Percentiles rank a stretch among this genome's conserved stretches.
phyloP scores from a whole-genome alignment of 1,140 invertebrate species.

The Drosophila simulans region DNA sequence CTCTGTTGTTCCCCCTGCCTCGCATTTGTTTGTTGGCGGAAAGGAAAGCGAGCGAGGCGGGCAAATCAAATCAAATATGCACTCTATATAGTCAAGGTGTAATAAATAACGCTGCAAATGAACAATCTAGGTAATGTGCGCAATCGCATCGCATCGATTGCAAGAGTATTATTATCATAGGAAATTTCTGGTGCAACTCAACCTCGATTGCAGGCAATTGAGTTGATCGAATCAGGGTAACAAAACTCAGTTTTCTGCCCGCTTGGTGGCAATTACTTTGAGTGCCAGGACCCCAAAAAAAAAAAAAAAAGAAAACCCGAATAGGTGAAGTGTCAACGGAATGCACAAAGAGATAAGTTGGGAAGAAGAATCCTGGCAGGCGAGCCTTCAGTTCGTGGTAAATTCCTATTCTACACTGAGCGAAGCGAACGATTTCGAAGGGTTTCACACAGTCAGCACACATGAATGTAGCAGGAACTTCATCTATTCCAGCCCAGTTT shows the following conservation, averaged over 20 bases:
- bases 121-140: slow-evolving; percentile 32
- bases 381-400: background rate
- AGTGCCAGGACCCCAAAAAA: slow-evolving; percentile 5
- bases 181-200: background rate
- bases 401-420: background rate
- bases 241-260: slow-evolving; percentile 8
- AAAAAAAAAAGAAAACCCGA: background rate
- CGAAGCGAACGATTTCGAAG: background rate
- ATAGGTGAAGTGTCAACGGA: slow-evolving; percentile 26
- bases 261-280: slow-evolving; percentile 35
- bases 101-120: slow-evolving; percentile 52
- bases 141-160: slow-evolving; percentile 52
- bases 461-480: background rate
- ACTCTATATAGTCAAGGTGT: slow-evolving; percentile 16
- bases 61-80: slow-evolving; percentile 64
- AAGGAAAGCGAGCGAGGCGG: slow-evolving; percentile 2
- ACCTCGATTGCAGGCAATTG: background rate
- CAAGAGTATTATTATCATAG: slow-evolving; percentile 2
- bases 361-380: background rate
- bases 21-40: background rate
- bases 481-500: no score
- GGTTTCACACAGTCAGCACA: no score
- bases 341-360: background rate
- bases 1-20: slow-evolving; percentile 2
- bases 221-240: slow-evolving; percentile 19